phyloP scores from a whole-genome alignment of 2,113 vertebrate species.

The Corapipo altera region DNA sequence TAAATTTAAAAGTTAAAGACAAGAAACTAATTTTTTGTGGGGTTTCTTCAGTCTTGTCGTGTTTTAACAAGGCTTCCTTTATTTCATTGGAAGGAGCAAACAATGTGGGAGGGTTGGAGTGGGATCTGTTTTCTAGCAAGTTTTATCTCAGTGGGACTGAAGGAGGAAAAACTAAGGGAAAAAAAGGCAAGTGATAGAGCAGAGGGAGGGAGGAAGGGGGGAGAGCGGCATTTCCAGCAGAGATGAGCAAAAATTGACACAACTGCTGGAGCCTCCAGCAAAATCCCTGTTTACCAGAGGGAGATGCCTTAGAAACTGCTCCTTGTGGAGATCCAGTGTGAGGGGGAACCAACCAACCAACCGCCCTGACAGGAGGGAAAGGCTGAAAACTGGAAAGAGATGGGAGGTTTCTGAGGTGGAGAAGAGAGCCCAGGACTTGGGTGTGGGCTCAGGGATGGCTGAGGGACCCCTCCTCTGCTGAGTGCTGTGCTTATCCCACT shows the following conservation, averaged over 20 bases:
- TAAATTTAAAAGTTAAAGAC: not conserved
- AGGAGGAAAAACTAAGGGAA: not conserved
- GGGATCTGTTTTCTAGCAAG: constrained; percentile 7
- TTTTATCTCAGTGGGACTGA: constrained; percentile 23
- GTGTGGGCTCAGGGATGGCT: rapidly evolving
- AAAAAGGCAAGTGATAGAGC: not conserved
- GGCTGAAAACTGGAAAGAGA: not conserved
- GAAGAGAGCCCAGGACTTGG: not conserved
- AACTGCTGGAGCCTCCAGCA: constrained; percentile 2
- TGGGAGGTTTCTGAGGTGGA: not conserved
- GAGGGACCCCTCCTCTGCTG: not conserved
- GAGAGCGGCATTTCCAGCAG: not conserved
- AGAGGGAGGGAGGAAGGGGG: not conserved
- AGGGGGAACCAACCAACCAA: not conserved
- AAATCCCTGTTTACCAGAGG: not conserved
- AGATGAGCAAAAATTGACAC: constrained; percentile 10
- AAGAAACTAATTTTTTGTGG: not conserved
- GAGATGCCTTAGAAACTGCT: constrained; percentile 12
- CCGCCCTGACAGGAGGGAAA: not conserved
- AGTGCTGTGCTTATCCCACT: not conserved
- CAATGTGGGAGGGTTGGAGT: not conserved
- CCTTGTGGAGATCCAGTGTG: not conserved
- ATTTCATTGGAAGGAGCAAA: not conserved
- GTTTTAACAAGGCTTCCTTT: not conserved
- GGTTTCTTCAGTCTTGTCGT: not conserved